These are phyloP conservation scores for Lithophane ornitopus DNA, from an alignment of 2,888 invertebrate genomes.

Conservation along the genomic window DNA sequence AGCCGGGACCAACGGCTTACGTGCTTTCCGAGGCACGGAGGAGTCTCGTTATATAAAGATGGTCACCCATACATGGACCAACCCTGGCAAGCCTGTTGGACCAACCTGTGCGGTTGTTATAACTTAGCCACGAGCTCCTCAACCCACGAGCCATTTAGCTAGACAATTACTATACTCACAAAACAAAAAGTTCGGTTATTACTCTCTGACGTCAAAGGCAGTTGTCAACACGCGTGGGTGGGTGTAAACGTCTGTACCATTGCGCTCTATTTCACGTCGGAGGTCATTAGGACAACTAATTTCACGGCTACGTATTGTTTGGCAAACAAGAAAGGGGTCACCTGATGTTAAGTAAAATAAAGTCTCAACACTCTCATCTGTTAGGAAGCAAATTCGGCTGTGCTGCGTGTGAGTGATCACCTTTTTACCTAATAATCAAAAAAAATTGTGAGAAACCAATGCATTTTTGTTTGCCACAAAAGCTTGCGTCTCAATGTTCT, in stretches of 20 bases:
- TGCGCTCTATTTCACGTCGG: slow-evolving; percentile 34
- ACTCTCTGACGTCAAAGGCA: slow-evolving; percentile 34
- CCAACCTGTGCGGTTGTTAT: too few species aligned
- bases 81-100: too few species aligned
- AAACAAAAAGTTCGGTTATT: slow-evolving; percentile 36
- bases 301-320: slow-evolving; percentile 5
- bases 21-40: too few species aligned
- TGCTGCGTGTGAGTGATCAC: too few species aligned
- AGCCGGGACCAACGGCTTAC: too few species aligned
- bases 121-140: too few species aligned
- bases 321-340: not conserved
- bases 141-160: not conserved
- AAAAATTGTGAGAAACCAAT: slow-evolving; percentile 16
- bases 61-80: too few species aligned
- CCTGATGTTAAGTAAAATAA: too few species aligned
- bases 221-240: slow-evolving; percentile 43
- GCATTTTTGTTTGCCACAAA: slow-evolving; percentile 36
- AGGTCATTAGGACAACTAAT: slow-evolving; percentile 35
- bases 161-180: not conserved
- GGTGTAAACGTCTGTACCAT: slow-evolving; percentile 12
- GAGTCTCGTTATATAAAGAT: too few species aligned
- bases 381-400: too few species aligned
- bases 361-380: too few species aligned
- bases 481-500: slow-evolving; percentile 39
- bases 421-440: too few species aligned